These are phyloP conservation scores for Porites evermanni DNA, from an alignment of 92 coral and sea anemone genomes.

Conservation along the genomic window DNA sequence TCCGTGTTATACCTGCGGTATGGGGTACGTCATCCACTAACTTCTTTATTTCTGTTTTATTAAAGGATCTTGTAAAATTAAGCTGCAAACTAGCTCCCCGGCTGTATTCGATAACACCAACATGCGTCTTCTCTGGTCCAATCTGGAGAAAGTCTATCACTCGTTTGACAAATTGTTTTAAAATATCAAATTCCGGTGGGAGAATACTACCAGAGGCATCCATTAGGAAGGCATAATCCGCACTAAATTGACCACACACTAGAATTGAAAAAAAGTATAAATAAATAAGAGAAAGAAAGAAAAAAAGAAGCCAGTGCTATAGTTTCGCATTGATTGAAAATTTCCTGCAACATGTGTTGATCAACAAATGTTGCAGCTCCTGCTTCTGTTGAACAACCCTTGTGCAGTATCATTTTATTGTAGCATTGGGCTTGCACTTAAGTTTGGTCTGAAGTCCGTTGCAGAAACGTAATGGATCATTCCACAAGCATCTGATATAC, in stretches of 20 bases:
- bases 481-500: no score
- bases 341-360: no score
- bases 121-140: conserved; percentile 66
- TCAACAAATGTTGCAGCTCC: no score
- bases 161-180: conserved; percentile 66
- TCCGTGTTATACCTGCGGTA: conserved; percentile 73
- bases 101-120: conserved; percentile 83
- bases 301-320: not conserved
- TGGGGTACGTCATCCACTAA: conserved; percentile 51
- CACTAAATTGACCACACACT: conserved; percentile 88
- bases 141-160: conserved; percentile 71
- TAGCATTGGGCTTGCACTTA: no score
- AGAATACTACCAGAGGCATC: conserved; percentile 87
- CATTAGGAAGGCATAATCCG: conserved; percentile 83
- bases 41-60: conserved; percentile 53
- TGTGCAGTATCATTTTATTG: no score
- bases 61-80: conserved; percentile 50
- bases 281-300: not conserved
- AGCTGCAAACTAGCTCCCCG: conserved; percentile 53
- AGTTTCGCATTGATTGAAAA: not conserved
- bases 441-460: no score
- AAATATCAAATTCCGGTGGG: conserved; percentile 8
- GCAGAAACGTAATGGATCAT: no score
- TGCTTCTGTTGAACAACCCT: no score
- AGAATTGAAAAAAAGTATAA: not conserved